These are phyloP conservation scores for Choloepus didactylus DNA, from an alignment of 2,797 vertebrate species.

Conservation along the genomic window DNA sequence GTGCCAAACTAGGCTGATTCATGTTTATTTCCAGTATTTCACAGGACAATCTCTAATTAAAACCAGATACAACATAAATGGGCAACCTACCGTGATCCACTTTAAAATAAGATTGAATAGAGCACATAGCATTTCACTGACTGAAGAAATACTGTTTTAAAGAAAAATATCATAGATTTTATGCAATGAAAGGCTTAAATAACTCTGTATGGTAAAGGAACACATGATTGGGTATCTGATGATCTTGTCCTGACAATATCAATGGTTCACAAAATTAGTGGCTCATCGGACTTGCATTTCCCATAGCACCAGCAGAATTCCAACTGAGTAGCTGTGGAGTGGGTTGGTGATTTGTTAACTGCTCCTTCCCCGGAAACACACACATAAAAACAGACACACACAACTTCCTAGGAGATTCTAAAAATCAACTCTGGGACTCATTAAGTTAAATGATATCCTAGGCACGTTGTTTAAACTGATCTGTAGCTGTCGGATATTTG, in stretches of 20 bases:
- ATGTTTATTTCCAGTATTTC: conserved; percentile 44
- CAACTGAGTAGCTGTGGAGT: not conserved
- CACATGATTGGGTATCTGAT: not conserved
- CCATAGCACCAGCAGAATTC: not conserved
- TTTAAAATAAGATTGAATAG: not conserved
- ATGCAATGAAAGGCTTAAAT: not conserved
- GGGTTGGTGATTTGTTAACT: not conserved
- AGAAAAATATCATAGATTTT: not conserved
- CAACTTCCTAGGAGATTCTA: not conserved
- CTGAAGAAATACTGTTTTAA: not conserved
- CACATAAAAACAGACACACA: not conserved
- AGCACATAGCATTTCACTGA: not conserved
- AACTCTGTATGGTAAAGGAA: not conserved
- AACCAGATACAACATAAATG: not conserved
- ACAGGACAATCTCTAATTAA: conserved; percentile 23
- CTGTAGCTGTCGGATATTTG: not conserved
- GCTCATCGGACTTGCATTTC: not conserved
- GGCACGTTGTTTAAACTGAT: not conserved
- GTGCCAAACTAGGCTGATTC: not conserved
- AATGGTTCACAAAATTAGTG: not conserved
- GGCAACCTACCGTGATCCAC: not conserved
- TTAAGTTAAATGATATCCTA: not conserved
- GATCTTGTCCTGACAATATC: not conserved
- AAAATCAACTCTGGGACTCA: not conserved
- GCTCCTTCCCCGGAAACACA: fast-evolving